A percentile compares a stretch with the other conserved stretches of the same genome.
Evolutionary conservation across 2,888 invertebrate genomes (phyloP).

Genomic region (Mesochorus sp.): DNA sequence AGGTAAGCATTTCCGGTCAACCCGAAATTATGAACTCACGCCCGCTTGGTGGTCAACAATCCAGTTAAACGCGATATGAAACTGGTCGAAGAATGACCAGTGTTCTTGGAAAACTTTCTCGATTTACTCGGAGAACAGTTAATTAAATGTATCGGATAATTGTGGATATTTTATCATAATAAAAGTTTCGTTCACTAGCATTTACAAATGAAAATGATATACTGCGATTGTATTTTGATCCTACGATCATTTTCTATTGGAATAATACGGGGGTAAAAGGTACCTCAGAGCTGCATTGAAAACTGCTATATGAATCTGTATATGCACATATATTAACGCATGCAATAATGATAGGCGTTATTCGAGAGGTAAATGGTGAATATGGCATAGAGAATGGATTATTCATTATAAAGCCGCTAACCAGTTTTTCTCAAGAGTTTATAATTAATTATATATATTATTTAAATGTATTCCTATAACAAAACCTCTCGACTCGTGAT

Average conservation of each 20-base stretch:
- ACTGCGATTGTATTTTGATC: too few relatives aligned
- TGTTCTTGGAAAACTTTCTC: neutral
- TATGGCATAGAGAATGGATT: slow-evolving; percentile 3
- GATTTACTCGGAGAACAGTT: too few relatives aligned
- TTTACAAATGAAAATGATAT: too few relatives aligned
- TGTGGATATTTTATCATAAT: too few relatives aligned
- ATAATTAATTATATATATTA: too few relatives aligned
- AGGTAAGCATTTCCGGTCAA: slow-evolving; percentile 53
- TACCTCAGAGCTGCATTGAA: neutral
- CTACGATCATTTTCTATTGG: too few relatives aligned
- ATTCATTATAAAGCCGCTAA: slow-evolving; percentile 11
- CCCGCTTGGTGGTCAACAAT: slow-evolving; percentile 22
- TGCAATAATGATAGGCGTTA: slow-evolving; percentile 4
- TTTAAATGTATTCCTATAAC: neutral
- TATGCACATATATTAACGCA: slow-evolving; percentile 24
- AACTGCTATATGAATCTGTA: too few relatives aligned
- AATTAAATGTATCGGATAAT: too few relatives aligned
- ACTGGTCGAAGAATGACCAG: neutral
- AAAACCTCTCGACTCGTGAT: neutral
- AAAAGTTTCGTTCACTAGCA: too few relatives aligned
- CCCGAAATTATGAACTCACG: neutral
- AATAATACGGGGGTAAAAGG: neutral
- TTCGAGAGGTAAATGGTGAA: slow-evolving; percentile 1
- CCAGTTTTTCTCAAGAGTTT: neutral
- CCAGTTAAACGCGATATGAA: slow-evolving; percentile 13